Evolutionary conservation across 2,888 invertebrate species (phyloP), one percentile per base, ranked within the genome.

Genomic region (Lacanobia wlatinum): DNA sequence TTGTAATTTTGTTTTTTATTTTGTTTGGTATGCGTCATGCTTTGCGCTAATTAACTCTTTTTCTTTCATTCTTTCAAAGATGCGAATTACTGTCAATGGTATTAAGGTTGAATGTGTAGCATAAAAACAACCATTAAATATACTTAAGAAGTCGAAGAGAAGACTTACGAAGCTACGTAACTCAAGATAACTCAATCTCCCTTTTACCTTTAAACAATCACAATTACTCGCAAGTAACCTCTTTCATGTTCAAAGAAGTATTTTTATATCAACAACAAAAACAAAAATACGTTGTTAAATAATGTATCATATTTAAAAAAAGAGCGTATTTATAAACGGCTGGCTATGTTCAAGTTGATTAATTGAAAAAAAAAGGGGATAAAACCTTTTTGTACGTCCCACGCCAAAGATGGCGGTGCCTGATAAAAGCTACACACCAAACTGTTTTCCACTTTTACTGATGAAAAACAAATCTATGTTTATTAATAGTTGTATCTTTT

Each of bases 291-390:
- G 38, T 8, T 40, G 5, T n/a, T 58, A 64, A 63, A 61, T 60
- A 53, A 50, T 60, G 18, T 75, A 61, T 7, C 18, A 60, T 43
- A 73, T 59, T 52, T 43, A 78, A 73, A 71, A 50, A 58, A 43
- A 62, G 48, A 52, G 61, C 14, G 10, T 79, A 73, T 73, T 68
- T 50, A 59, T 59, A 69, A 43, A 58, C 48, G 56, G 46, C 65
- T 52, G 58, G 66, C 64, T 67, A 72, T 76, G 55, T 75, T 67
- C 12, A 77, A 21, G 43, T 65, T 76, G 72, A 76, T 76, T 66
- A 72, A 76, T 76, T 52, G 62, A 80, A 68, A 53, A 68, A 53
- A 46, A 65, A 46, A 59, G 59, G 59, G 23, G 58, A 62, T 70
- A 61, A 55, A 67, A 70, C 56, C 59, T 50, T 71, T 76, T 65